phyloP scores from a whole-genome alignment of 2,888 invertebrate species.

The Phengaris arion region DNA sequence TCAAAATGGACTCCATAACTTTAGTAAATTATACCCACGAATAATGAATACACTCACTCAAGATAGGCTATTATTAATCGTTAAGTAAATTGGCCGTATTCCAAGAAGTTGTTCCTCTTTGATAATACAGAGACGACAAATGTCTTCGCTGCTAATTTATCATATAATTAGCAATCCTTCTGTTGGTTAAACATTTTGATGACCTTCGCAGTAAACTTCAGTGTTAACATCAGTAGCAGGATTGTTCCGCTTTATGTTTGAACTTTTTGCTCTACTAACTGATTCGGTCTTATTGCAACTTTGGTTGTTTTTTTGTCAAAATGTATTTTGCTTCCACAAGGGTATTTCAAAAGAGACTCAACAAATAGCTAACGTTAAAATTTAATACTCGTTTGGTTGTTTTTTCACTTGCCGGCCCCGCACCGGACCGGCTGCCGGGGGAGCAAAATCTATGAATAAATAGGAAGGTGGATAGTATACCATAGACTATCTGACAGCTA shows the following conservation, averaged over 20 bases:
- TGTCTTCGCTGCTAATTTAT: not conserved
- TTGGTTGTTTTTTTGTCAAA: not conserved
- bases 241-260: not conserved
- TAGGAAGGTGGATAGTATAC: too few species aligned
- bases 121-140: not conserved
- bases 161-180: not conserved
- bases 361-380: too few species aligned
- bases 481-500: too few species aligned
- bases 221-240: not conserved
- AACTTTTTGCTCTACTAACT: not conserved
- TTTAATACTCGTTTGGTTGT: too few species aligned
- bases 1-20: not conserved
- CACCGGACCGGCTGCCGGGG: too few species aligned
- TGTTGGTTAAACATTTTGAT: not conserved
- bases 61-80: not conserved
- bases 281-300: too few species aligned
- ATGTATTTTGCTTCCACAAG: not conserved
- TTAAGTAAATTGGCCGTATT: not conserved
- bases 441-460: too few species aligned
- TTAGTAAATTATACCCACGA: not conserved
- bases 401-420: too few species aligned
- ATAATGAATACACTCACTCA: not conserved
- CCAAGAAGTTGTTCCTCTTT: not conserved
- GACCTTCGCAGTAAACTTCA: not conserved
- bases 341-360: too few species aligned